Evolutionary conservation across 1,140 invertebrate genomes (phyloP).

Genomic region (Spodoptera litura): DNA sequence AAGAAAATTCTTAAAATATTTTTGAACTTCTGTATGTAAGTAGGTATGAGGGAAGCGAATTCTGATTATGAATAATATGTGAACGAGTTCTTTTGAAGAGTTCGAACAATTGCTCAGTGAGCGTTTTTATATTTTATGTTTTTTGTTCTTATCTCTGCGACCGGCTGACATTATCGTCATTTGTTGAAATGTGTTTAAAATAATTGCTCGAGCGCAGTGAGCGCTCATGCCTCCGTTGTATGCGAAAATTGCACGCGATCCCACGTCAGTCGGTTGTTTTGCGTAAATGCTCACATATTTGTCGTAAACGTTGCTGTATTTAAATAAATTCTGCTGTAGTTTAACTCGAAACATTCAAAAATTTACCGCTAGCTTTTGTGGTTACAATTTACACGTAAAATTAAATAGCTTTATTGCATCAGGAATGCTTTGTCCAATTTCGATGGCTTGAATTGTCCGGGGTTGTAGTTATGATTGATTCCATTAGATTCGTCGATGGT

Average conservation of each 20-base stretch:
- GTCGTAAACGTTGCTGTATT: constrained; percentile 73
- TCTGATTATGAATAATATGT: constrained; percentile 45
- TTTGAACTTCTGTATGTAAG: background rate
- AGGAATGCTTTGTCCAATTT: constrained; percentile 51
- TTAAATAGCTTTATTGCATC: constrained; percentile 37
- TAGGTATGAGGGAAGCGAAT: background rate
- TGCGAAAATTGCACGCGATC: constrained; percentile 83
- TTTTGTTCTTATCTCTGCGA: constrained; percentile 74
- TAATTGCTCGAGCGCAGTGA: constrained; percentile 80
- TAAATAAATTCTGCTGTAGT: constrained; percentile 56
- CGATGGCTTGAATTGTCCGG: constrained; percentile 47
- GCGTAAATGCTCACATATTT: constrained; percentile 84
- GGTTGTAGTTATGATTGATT: constrained; percentile 83
- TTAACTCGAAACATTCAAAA: constrained; percentile 53
- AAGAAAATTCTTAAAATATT: background rate
- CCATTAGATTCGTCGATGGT: constrained; percentile 77
- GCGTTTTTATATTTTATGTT: constrained; percentile 65
- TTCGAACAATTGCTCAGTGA: constrained; percentile 69
- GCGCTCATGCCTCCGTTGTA: constrained; percentile 75
- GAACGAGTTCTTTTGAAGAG: constrained; percentile 56
- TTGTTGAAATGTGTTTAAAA: constrained; percentile 86
- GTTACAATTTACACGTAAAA: constrained; percentile 43
- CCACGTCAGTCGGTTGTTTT: constrained; percentile 67
- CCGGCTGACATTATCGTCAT: constrained; percentile 82
- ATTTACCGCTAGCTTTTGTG: constrained; percentile 62